Conservation (phyloP, 2,113 vertebrate species). For the Pterocles orientalis region DNA sequence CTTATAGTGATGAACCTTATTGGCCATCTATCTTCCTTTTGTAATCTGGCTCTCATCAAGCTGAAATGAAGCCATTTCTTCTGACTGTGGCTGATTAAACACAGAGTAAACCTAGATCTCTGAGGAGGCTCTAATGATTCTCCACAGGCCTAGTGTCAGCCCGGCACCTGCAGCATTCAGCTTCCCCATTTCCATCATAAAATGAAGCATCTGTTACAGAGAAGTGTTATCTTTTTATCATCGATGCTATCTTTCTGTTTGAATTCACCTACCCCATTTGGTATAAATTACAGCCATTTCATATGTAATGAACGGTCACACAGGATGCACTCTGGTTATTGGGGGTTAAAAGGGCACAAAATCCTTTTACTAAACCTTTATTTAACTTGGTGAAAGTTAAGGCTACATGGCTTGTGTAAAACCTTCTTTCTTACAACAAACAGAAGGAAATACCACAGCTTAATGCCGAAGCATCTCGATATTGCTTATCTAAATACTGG, state of each 20-base stretch:
- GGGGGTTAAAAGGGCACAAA: slow-evolving; percentile 61
- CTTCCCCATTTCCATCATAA: slow-evolving; percentile 79
- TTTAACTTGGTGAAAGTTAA: slow-evolving; percentile 63
- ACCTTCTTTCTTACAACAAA: slow-evolving; percentile 36
- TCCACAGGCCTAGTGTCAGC: slow-evolving; percentile 77
- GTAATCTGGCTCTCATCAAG: slow-evolving; percentile 75
- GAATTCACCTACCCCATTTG: slow-evolving; percentile 75
- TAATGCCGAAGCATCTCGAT: slow-evolving; percentile 51
- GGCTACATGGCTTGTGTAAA: slow-evolving; percentile 14
- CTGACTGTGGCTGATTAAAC: slow-evolving; percentile 92
- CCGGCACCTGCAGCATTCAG: slow-evolving; percentile 86
- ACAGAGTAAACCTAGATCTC: slow-evolving; percentile 78
- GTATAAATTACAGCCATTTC: slow-evolving; percentile 78
- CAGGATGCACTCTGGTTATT: slow-evolving; percentile 57
- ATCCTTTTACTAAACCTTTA: slow-evolving; percentile 58
- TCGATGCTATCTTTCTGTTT: slow-evolving; percentile 70
- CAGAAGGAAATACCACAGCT: slow-evolving; percentile 24
- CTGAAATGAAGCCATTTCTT: slow-evolving; percentile 90
- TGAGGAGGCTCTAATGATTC: slow-evolving; percentile 76
- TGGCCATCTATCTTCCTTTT: slow-evolving; percentile 72
- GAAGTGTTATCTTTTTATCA: slow-evolving; percentile 73
- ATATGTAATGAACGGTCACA: slow-evolving; percentile 73
- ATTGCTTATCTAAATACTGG: slow-evolving; percentile 60
- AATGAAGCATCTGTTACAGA: slow-evolving; percentile 82
- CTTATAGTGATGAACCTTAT: slow-evolving; percentile 64